Evolutionary conservation across 2,113 vertebrate species (phyloP).

Genomic region (Cynoglossus semilaevis): DNA sequence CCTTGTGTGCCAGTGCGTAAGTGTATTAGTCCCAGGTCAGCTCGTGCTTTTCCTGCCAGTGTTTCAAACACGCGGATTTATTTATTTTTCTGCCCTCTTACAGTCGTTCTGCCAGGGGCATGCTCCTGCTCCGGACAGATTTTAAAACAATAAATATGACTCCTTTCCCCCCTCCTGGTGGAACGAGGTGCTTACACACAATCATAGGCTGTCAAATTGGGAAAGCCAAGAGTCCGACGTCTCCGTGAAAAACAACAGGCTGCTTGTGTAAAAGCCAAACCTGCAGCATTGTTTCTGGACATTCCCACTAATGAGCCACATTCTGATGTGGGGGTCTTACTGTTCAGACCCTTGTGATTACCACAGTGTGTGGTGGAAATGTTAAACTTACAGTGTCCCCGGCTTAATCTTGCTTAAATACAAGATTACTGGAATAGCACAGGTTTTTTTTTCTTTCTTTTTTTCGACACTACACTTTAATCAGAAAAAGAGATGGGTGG

Average conservation of each 20-base stretch:
- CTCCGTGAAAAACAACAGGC: slow-evolving; percentile 23
- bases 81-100: slow-evolving; percentile 62
- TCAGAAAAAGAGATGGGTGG: slow-evolving; percentile 65
- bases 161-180: slow-evolving; percentile 17
- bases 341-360: slow-evolving; percentile 35
- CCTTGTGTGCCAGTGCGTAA: slow-evolving; percentile 6
- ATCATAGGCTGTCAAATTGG: slow-evolving; percentile 17
- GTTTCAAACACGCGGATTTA: slow-evolving; percentile 56
- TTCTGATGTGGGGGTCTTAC: slow-evolving; percentile 12
- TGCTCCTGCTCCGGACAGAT: slow-evolving; percentile 29
- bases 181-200: slow-evolving; percentile 18
- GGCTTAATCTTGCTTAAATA: slow-evolving; percentile 50
- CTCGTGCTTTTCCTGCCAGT: slow-evolving; percentile 56
- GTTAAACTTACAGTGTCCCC: slow-evolving; percentile 29
- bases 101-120: slow-evolving; percentile 51
- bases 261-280: slow-evolving; percentile 21
- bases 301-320: slow-evolving; percentile 29
- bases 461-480: slow-evolving; percentile 67
- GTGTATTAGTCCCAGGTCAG: slow-evolving; percentile 22
- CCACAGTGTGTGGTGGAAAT: slow-evolving; percentile 27
- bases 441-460: slow-evolving; percentile 52
- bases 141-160: slow-evolving; percentile 59
- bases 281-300: slow-evolving; percentile 36
- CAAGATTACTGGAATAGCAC: slow-evolving; percentile 59
- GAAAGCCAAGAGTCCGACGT: slow-evolving; percentile 3